Evolutionary conservation across 2,797 vertebrate genomes (phyloP).

Genomic region (Xenops minutus): DNA sequence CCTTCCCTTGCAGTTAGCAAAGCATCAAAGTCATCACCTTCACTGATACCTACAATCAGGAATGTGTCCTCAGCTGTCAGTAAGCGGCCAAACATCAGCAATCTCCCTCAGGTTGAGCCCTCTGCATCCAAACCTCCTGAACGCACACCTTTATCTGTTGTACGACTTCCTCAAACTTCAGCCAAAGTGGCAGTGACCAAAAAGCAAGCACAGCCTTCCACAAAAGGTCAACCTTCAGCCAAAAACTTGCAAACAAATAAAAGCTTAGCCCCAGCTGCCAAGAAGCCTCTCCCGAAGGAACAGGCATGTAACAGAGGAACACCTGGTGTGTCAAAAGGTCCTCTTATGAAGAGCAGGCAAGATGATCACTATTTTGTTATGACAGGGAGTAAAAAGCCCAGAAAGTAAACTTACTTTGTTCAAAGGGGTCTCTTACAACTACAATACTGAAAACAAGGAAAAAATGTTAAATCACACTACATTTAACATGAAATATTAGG

Average conservation of each 20-base stretch:
- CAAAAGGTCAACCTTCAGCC: conserved; percentile 32
- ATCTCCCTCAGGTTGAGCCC: neutral
- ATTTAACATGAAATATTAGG: neutral
- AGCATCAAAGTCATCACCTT: neutral
- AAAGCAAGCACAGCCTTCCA: conserved; percentile 18
- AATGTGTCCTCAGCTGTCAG: neutral
- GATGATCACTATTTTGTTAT: conserved; percentile 90
- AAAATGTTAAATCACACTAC: neutral
- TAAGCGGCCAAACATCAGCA: neutral
- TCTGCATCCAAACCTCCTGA: conserved; percentile 57
- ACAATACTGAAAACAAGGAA: neutral
- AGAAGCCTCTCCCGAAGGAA: conserved; percentile 39
- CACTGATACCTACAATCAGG: neutral
- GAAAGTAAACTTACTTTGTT: conserved; percentile 68
- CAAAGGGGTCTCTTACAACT: neutral
- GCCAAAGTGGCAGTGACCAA: neutral
- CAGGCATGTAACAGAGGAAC: neutral
- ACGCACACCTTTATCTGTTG: conserved; percentile 68
- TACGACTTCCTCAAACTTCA: conserved; percentile 78
- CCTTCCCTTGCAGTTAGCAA: conserved; percentile 47
- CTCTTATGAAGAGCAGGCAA: conserved; percentile 69
- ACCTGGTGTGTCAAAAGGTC: conserved; percentile 49
- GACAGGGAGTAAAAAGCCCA: conserved; percentile 83
- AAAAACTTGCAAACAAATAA: conserved; percentile 23
- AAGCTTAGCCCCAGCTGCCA: neutral